Conservation (phyloP, 1,140 invertebrate genomes). For the Drosophila malerkotliana region DNA sequence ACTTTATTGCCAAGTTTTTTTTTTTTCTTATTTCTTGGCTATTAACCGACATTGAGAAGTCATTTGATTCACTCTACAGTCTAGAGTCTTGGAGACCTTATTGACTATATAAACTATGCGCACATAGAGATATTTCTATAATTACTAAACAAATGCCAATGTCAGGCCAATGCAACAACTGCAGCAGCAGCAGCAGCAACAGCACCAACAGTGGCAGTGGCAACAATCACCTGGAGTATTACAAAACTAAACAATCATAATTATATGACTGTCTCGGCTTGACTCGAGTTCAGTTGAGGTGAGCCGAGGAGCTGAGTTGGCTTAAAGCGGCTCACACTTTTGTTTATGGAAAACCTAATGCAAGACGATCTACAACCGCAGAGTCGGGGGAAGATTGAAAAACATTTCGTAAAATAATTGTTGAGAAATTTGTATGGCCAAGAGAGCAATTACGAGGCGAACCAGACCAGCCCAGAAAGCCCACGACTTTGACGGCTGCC, state of each 20-base stretch:
- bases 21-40: constrained; percentile 28
- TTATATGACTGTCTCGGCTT: constrained; percentile 56
- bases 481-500: constrained; percentile 16
- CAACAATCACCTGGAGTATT: constrained; percentile 48
- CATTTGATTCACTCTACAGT: constrained; percentile 50
- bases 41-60: constrained; percentile 56
- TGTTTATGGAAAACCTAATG: constrained; percentile 64
- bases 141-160: constrained; percentile 75
- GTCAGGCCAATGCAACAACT: constrained; percentile 57
- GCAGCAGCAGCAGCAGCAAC: constrained; percentile 1
- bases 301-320: constrained; percentile 31
- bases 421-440: constrained; percentile 75
- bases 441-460: constrained; percentile 48
- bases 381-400: constrained; percentile 57
- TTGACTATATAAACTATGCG: constrained; percentile 59
- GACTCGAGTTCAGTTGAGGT: constrained; percentile 22
- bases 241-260: constrained; percentile 63
- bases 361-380: constrained; percentile 34
- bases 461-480: constrained; percentile 35
- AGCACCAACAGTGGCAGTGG: constrained; percentile 18
- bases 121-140: constrained; percentile 65
- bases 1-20: constrained; percentile 23
- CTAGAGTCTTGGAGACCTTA: constrained; percentile 40
- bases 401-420: constrained; percentile 79
- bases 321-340: constrained; percentile 69